Evolutionary conservation across 2,797 vertebrate species (phyloP), one percentile per base, ranked within the genome.

Genomic region (Rhabdomys pumilio): DNA sequence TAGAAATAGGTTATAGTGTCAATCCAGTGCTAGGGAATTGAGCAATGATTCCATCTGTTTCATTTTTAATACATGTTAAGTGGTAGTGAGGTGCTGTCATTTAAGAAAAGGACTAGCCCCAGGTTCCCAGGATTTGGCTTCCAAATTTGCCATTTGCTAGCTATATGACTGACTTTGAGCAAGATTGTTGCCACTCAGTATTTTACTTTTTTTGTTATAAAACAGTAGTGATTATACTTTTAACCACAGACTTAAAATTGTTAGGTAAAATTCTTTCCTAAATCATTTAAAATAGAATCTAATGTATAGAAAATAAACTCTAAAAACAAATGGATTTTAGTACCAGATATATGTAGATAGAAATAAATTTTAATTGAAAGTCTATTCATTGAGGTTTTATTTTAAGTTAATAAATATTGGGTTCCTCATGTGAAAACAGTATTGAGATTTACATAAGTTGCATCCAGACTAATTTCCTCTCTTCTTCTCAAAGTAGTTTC

Each of bases 181-280:
- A 87, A 76, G 44, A 82, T 63, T 38, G 14, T 80, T 65, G 61
- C 55, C 9, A 67, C 3, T 57, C 53, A 19, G 41, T 63, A 12
- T 85, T 86, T 93, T 29, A 57, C 77, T 89, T 79, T 91, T 14
- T 8, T 14, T 29, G 73, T 19, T 63, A 22, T 90, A 73, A 91
- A 95, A 77, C n/a, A 75, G 10, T 38, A 10, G 6, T 47, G 65
- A 44, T 85, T 72, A 38, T 24, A 65, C 13, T 79, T 85, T 14
- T 69, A 65, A 55, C 59, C 6, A 89, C 76, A 91, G 34, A 93
- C 55, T 63, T 76, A 90, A 72, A 93, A 82, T 61, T 88, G 55
- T 76, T 34, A 89, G 19, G 19, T 89, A 47, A 12, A 29, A 44
- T 38, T 14, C 6, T 22, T 81, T 87, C 61, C 55, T 76, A 61